Evolutionary conservation across 2,113 vertebrate genomes (phyloP).

Genomic region (Acinonyx jubatus): DNA sequence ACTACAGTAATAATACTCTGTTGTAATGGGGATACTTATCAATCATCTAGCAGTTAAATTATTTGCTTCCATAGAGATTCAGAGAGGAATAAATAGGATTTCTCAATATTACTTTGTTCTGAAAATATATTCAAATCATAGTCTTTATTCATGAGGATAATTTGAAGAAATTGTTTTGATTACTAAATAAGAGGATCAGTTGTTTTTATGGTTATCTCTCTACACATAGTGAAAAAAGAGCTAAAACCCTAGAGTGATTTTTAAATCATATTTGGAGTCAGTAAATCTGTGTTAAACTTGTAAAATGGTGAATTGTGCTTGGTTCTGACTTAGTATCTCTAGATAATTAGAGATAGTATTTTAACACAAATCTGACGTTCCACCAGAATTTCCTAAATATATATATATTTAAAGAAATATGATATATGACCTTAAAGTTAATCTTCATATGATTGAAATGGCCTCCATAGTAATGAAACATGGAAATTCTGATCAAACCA

Average conservation of each 20-base stretch:
- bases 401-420: not conserved
- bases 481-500: not conserved
- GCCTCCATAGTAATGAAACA: not conserved
- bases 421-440: not conserved
- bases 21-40: not conserved
- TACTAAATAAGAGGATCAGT: not conserved
- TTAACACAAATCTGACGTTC: not conserved
- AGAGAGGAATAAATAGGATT: not conserved
- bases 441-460: not conserved
- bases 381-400: not conserved
- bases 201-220: not conserved
- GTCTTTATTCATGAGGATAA: not conserved
- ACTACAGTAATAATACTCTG: not conserved
- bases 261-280: conserved; percentile 20
- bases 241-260: not conserved
- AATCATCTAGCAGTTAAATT: not conserved
- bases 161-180: not conserved
- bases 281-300: not conserved
- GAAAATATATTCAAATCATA: not conserved
- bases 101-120: not conserved
- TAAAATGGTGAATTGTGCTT: not conserved
- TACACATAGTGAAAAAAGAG: not conserved
- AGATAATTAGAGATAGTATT: not conserved
- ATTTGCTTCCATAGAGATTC: not conserved
- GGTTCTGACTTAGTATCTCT: not conserved